Percentiles rank a stretch among this genome's conserved stretches.
phyloP scores from a whole-genome alignment of 2,888 invertebrate species.

The Ametastegia equiseti region DNA sequence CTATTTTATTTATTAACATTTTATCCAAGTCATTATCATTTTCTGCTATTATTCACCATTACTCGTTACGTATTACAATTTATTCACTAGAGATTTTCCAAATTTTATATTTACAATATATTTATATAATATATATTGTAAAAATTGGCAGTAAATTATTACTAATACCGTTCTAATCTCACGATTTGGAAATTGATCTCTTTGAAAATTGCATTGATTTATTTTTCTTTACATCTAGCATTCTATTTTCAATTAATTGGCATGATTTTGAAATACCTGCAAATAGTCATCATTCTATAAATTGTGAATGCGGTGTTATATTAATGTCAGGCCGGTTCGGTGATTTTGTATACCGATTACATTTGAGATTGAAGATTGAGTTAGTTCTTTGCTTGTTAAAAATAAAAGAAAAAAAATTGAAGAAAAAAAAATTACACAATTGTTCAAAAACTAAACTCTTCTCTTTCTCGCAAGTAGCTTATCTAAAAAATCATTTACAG shows the following conservation, averaged over 20 bases:
- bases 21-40: not conserved
- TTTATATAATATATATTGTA: no score
- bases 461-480: not conserved
- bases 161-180: not conserved
- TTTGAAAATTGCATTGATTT: not conserved
- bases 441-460: conserved; percentile 3
- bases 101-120: not conserved
- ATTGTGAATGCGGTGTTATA: not conserved
- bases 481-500: conserved; percentile 30
- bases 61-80: not conserved
- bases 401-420: not conserved
- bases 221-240: not conserved
- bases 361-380: not conserved
- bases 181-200: not conserved
- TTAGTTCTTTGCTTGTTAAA: no score
- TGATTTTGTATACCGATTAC: not conserved
- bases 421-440: not conserved
- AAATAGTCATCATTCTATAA: not conserved
- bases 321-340: not conserved
- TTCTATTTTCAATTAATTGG: conserved; percentile 9
- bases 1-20: not conserved
- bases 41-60: not conserved
- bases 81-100: not conserved
- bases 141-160: conserved; percentile 24
- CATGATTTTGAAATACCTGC: not conserved